Percentiles rank a stretch among this genome's conserved stretches.
Evolutionary conservation across 2,797 vertebrate genomes (phyloP).

Genomic region (Sebastes diaconus): DNA sequence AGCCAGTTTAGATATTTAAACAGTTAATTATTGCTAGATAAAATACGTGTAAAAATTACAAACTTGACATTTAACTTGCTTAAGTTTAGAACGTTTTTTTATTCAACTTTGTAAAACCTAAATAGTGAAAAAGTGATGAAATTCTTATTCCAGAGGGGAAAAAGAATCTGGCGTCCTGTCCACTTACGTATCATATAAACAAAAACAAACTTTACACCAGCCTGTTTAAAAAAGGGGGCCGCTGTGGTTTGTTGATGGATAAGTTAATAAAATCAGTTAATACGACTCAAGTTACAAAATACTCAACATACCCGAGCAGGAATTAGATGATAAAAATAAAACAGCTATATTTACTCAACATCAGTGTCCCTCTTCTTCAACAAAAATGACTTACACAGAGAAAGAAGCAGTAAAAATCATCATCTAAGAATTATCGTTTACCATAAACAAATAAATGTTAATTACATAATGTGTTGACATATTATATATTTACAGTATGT

Average conservation of each 20-base stretch:
- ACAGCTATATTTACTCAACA: not conserved
- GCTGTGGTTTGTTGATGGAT: conserved; percentile 39
- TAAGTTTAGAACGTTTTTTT: not conserved
- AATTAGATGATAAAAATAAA: conserved; percentile 16
- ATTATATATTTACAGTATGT: not conserved
- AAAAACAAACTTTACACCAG: conserved; percentile 50
- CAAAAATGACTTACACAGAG: not conserved
- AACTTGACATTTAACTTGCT: not conserved
- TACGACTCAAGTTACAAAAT: conserved; percentile 16
- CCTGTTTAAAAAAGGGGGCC: conserved; percentile 38
- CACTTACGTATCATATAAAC: conserved; percentile 42
- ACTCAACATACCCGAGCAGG: not conserved
- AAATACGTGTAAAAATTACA: not conserved
- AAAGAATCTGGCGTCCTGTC: conserved; percentile 1
- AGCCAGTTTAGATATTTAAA: not conserved
- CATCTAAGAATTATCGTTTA: not conserved
- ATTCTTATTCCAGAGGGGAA: not conserved
- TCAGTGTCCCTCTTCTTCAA: not conserved
- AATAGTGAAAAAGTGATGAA: not conserved
- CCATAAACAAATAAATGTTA: not conserved
- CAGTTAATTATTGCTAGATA: not conserved
- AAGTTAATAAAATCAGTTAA: conserved; percentile 34
- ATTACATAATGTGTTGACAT: conserved; percentile 13
- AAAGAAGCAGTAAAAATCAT: not conserved
- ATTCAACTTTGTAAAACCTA: not conserved